Evolutionary conservation across 1,140 invertebrate genomes (phyloP).

Genomic region (Neodiprion pinetum): DNA sequence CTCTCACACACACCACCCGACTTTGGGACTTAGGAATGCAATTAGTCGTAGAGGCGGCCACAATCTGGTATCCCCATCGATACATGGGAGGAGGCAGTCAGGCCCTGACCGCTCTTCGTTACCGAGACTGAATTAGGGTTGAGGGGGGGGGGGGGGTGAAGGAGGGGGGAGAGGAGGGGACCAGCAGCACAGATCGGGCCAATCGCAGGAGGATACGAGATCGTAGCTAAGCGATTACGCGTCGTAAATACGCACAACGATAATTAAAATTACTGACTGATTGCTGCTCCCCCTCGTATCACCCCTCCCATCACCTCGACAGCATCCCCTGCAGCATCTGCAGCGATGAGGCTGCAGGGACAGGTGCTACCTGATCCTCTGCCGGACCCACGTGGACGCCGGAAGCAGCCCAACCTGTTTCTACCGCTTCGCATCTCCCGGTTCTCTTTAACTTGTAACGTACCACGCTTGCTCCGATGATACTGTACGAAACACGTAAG

Average conservation of each 20-base stretch:
- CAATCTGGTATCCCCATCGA: constrained; percentile 3
- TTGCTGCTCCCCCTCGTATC: neutral
- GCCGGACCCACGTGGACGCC: neutral
- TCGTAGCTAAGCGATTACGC: neutral
- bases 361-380: neutral
- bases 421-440: too few species aligned
- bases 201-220: neutral
- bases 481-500: too few species aligned
- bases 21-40: neutral
- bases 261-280: constrained; percentile 8
- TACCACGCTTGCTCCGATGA: too few species aligned
- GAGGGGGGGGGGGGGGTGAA: too few species aligned
- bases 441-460: too few species aligned
- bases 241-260: constrained; percentile 2
- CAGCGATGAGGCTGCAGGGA: neutral
- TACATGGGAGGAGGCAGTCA: too few species aligned
- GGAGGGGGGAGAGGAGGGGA: too few species aligned
- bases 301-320: too few species aligned
- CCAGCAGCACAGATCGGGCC: neutral
- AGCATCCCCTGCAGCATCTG: neutral
- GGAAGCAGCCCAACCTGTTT: neutral
- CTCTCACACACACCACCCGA: too few species aligned
- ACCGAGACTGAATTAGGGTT: too few species aligned
- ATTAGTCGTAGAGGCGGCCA: neutral
- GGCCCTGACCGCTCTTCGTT: too few species aligned